Conservation (phyloP, 2,888 invertebrate species). For the Peribatodes rhomboidaria region DNA sequence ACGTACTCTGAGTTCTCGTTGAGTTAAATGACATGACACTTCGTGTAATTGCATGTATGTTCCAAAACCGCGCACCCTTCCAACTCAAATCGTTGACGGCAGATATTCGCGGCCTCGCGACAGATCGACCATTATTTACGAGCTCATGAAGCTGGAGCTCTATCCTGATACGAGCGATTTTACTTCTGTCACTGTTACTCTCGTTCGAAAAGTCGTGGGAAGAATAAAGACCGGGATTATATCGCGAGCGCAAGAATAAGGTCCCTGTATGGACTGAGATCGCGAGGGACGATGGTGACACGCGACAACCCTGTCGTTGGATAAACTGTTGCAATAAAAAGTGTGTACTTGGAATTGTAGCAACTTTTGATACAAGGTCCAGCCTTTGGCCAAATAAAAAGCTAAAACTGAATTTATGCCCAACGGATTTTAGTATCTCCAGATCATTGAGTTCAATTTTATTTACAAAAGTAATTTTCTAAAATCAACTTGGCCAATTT, state of each 20-base stretch:
- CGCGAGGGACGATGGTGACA: constrained; percentile 60
- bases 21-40: too few relatives aligned
- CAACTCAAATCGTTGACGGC: constrained; percentile 49
- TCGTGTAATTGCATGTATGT: background rate
- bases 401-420: background rate
- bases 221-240: too few relatives aligned
- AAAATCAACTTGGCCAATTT: background rate
- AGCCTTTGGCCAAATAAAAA: background rate
- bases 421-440: background rate
- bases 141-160: constrained; percentile 79
- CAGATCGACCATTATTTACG: constrained; percentile 77
- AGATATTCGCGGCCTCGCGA: constrained; percentile 65
- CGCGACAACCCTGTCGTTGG: constrained; percentile 45
- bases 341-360: constrained; percentile 20
- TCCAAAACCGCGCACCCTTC: constrained; percentile 42
- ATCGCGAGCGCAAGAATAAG: too few relatives aligned
- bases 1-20: too few relatives aligned
- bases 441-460: background rate
- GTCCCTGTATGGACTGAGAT: constrained; percentile 66
- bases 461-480: too few relatives aligned
- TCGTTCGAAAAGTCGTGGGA: too few relatives aligned
- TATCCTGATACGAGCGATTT: too few relatives aligned
- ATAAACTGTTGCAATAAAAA: constrained; percentile 39
- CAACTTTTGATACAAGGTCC: constrained; percentile 22
- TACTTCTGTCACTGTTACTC: too few relatives aligned